Evolutionary conservation across 2,888 invertebrate species (phyloP), one percentile per base, ranked within the genome.

Genomic region (Xestoiulus laeticollis): DNA sequence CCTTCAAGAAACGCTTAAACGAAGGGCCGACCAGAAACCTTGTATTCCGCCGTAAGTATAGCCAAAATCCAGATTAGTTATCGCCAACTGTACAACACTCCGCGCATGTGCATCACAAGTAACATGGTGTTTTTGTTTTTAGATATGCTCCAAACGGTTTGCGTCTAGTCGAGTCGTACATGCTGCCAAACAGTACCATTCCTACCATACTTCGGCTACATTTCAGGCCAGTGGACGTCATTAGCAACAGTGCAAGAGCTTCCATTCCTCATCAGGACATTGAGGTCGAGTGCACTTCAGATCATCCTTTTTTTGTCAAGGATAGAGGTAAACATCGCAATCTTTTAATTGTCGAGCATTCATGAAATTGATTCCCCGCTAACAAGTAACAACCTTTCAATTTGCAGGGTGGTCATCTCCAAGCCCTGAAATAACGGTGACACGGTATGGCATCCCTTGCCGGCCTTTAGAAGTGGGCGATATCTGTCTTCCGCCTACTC

Each of bases 381-480:
- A 85, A 68, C 53, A 83, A 32, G n/a, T 22, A 68, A 26, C 33
- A 19, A 68, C 33, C 22, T 84, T 33, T 32, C 10, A n/a, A 10
- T 85, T 89, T 89, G 1, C 89, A 92, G 93, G 93, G 68, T 93
- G 93, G 93, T 92, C 92, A 87, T 92, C 92, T 5, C 91, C 91
- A 22, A 91, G 90, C 87, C 92, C 92, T 1, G 91, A 91, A 83
- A 90, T 91, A 89, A 92, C 92, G 83, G 90, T 90, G n/a, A 91
- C 91, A 89, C 90, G 91, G 68, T 93, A 92, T 91, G 92, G 92
- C 26, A 91, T 92, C 87, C 91, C 91, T 4, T 92, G 92, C 90
- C 91, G 90, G 68, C 90, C 90, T 30, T 90, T 93, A 85, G 91
- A 92, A 88, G 90, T 91, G 26, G 91, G 91, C 14, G 93, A 93